These are phyloP conservation scores for Chironomus riparius DNA, from an alignment of 2,888 invertebrate genomes.

Conservation along the genomic window DNA sequence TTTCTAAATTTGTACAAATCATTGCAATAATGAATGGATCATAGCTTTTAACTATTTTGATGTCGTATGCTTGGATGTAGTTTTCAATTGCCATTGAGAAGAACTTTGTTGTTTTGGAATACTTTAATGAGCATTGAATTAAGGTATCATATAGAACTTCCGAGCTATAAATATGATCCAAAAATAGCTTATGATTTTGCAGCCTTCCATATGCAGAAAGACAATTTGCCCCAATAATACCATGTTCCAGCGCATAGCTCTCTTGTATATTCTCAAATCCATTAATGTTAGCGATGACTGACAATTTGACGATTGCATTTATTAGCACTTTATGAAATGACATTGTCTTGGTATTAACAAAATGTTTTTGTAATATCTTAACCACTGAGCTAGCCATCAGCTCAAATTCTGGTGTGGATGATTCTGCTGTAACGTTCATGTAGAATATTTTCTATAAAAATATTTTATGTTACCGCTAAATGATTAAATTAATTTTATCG, in stretches of 20 bases:
- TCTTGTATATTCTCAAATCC: neutral
- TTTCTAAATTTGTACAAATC: neutral
- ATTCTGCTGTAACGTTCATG: neutral
- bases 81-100: slow-evolving; percentile 10
- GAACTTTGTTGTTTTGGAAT: neutral
- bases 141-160: neutral
- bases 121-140: neutral
- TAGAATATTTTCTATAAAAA: neutral
- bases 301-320: neutral
- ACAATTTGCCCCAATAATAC: neutral
- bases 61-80: neutral
- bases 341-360: neutral
- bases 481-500: neutral
- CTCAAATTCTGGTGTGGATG: neutral
- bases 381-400: neutral
- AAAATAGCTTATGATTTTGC: neutral
- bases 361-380: neutral
- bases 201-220: neutral
- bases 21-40: neutral
- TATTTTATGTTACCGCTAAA: neutral
- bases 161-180: neutral
- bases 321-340: neutral
- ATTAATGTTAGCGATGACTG: neutral
- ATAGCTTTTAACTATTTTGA: neutral
- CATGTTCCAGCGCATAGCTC: neutral